phyloP scores from a whole-genome alignment of 2,797 vertebrate species.

The Austrolebias charrua region DNA sequence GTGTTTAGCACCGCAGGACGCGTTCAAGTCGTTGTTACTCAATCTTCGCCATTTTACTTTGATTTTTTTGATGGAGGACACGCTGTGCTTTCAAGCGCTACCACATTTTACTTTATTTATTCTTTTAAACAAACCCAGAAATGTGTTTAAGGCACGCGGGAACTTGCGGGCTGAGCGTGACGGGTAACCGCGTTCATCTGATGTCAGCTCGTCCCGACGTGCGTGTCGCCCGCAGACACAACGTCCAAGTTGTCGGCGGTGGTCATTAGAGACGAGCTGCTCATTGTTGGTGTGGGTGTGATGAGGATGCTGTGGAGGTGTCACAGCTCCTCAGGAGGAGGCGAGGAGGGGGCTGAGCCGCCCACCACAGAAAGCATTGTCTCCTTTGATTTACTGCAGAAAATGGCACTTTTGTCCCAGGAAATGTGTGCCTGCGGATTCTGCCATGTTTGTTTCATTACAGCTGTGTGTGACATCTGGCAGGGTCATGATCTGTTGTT shows the following conservation, averaged over 20 bases:
- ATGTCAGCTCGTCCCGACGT: constrained; percentile 48
- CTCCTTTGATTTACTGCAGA: constrained; percentile 77
- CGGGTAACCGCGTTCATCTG: constrained; percentile 18
- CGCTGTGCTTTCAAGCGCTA: constrained; percentile 61
- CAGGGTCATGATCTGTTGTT: neutral
- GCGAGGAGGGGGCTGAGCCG: constrained; percentile 70
- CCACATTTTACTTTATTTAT: neutral
- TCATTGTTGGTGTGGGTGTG: too few species aligned
- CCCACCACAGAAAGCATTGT: constrained; percentile 77
- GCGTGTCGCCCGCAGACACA: too few species aligned
- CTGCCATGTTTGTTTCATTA: constrained; percentile 54
- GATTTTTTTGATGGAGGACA: constrained; percentile 72
- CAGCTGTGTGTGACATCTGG: constrained; percentile 17
- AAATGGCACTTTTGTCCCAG: constrained; percentile 77
- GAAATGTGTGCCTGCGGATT: constrained; percentile 59
- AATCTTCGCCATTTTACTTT: constrained; percentile 80
- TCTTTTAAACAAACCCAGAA: constrained; percentile 15
- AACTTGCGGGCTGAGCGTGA: constrained; percentile 41
- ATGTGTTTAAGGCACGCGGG: neutral
- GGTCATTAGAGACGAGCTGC: too few species aligned
- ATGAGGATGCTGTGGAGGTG: constrained; percentile 40
- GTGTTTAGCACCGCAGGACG: constrained; percentile 59
- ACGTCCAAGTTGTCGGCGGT: too few species aligned
- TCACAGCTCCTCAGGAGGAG: constrained; percentile 48
- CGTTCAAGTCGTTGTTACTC: constrained; percentile 69